phyloP scores from a whole-genome alignment of 2,888 invertebrate species.

The Nomada fucata region DNA sequence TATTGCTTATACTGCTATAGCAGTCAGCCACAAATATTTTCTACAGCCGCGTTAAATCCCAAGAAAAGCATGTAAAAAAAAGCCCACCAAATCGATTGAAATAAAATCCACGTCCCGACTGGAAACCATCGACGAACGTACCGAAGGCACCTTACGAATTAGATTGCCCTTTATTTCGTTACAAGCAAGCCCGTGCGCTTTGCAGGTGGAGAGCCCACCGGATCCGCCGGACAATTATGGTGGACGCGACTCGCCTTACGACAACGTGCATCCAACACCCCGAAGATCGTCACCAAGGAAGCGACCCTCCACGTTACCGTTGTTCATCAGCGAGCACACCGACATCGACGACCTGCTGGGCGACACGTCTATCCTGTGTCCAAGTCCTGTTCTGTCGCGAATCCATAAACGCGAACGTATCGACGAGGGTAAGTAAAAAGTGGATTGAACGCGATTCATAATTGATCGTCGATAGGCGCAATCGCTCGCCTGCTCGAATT shows the following conservation, averaged over 20 bases:
- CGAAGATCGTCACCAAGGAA: conserved; percentile 78
- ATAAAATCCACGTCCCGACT: neutral
- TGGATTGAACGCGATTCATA: conserved; percentile 49
- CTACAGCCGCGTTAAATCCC: no score
- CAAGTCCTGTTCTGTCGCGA: conserved; percentile 74
- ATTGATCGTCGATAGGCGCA: conserved; percentile 32
- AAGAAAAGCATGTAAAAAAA: no score
- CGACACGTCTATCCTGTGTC: conserved; percentile 72
- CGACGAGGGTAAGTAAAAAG: conserved; percentile 76
- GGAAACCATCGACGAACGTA: neutral
- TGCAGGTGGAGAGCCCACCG: conserved; percentile 81
- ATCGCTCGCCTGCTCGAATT: conserved; percentile 33
- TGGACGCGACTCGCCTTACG: conserved; percentile 89
- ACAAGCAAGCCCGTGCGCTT: neutral
- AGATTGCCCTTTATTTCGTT: neutral
- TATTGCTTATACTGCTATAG: no score
- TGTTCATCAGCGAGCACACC: conserved; percentile 93
- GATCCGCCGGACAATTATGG: conserved; percentile 83
- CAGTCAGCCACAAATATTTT: no score
- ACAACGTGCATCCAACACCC: conserved; percentile 85
- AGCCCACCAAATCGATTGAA: neutral
- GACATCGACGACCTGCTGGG: conserved; percentile 96
- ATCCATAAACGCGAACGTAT: conserved; percentile 71
- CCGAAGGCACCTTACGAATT: neutral
- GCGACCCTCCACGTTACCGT: conserved; percentile 81